Evolutionary conservation across 1,140 invertebrate genomes (phyloP).

Genomic region (Trachymyrmex septentrionalis): DNA sequence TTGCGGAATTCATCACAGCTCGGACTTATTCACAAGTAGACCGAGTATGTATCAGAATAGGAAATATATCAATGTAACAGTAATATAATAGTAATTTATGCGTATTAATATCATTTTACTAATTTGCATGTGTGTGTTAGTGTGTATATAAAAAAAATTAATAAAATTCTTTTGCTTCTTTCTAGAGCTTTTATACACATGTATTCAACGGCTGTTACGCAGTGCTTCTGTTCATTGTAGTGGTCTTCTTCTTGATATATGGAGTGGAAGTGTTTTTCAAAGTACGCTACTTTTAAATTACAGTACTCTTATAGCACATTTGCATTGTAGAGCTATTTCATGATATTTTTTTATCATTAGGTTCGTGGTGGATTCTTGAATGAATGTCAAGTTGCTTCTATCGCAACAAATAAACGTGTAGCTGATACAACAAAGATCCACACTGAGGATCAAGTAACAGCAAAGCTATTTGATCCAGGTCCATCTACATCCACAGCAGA

Average conservation of each 20-base stretch:
- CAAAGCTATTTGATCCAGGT: slow-evolving; percentile 83
- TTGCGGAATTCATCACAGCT: slow-evolving; percentile 93
- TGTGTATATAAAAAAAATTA: neutral
- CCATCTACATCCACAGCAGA: slow-evolving; percentile 78
- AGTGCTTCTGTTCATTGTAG: slow-evolving; percentile 95
- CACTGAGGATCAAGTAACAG: slow-evolving; percentile 83
- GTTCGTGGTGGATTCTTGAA: slow-evolving; percentile 89
- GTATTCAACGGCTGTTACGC: slow-evolving; percentile 97
- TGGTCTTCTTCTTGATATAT: slow-evolving; percentile 97
- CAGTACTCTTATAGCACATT: neutral
- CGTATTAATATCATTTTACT: slow-evolving; percentile 5
- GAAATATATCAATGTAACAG: neutral
- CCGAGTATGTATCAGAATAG: slow-evolving; percentile 51
- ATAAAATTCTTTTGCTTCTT: slow-evolving; percentile 57
- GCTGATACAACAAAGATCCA: slow-evolving; percentile 74
- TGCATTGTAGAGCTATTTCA: neutral
- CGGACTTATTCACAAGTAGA: slow-evolving; percentile 88
- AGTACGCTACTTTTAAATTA: slow-evolving; percentile 86
- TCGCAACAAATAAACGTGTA: slow-evolving; percentile 85
- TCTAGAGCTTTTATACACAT: slow-evolving; percentile 92
- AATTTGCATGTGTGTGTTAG: neutral
- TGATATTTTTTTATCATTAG: slow-evolving; percentile 78
- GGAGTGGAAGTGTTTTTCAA: slow-evolving; percentile 98
- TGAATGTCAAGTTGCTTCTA: slow-evolving; percentile 88
- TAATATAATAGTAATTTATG: slow-evolving; percentile 5